Base-by-base conservation (phyloP, 1,140 invertebrate genomes). In the Drosophila takahashii region DNA sequence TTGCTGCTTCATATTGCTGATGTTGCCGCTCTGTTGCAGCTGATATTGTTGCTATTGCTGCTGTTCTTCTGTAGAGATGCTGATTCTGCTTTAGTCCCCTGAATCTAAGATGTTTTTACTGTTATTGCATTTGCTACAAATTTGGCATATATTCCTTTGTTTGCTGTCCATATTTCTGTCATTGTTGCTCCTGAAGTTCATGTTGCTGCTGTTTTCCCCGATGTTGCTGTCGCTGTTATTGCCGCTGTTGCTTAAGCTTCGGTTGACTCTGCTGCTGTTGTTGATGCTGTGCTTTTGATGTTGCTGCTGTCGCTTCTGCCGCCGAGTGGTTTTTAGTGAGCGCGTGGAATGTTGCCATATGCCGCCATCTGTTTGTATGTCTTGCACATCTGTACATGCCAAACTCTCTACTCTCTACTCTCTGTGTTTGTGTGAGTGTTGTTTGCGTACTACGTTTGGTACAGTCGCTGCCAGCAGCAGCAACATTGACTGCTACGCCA, bases 271-370 rank as follows among this genome's bases (percentile, higher is more conserved):
- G 57, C 29, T 58, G 34, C 34, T 50, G 45, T 44, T 47, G 47
- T 1, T 39, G 26, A 26, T 44, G 50, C 32, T 39, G 42, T 42
- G 73, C 22, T 60, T 16, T 15, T 54, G 52, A 32, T 52, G 27
- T 42, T 42, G 44, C 50, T 50, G 44, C 16, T 69, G 48, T 42
- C 56, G 54, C 67, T 60, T 47, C 48, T 69, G 41, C 61, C 54
- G 71, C 48, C 57, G 62, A 77, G 67, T 52, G 74, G 37, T 48
- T 70, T 81, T 80, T 81, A 81, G 84, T 77, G 83, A 81, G 56
- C 76, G 59, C 58, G 79, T 67, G 64, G 75, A 87, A 87, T 89
- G 79, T 89, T 77, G 84, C 84, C 84, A 87, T 87, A 87, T 87
- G 84, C 84, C 79, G 64, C 79, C 84, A 76, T 86, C 85, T 77